Conservation (phyloP, 1,140 invertebrate genomes). For the Oppia nitens region DNA sequence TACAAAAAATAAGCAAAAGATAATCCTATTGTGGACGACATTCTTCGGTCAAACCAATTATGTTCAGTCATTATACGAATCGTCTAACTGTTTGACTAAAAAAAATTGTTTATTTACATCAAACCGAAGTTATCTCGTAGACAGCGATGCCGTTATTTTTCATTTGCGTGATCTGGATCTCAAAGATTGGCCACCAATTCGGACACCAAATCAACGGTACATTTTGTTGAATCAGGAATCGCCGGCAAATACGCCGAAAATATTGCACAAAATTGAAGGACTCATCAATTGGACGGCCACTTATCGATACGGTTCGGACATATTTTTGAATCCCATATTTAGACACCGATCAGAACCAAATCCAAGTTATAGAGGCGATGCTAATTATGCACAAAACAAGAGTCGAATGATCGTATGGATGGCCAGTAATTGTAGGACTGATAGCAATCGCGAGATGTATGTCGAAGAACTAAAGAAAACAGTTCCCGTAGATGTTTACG, state of each 20-base stretch:
- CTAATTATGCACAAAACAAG: constrained; percentile 20
- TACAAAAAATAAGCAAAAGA: not conserved
- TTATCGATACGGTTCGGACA: constrained; percentile 37
- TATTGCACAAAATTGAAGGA: constrained; percentile 13
- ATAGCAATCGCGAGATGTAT: constrained; percentile 22
- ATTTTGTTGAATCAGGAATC: not conserved
- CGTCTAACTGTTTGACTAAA: not conserved
- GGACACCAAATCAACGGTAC: not conserved
- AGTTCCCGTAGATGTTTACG: constrained; percentile 26
- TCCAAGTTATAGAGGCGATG: not conserved
- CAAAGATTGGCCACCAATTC: constrained; percentile 24
- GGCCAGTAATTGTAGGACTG: constrained; percentile 26
- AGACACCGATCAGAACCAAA: constrained; percentile 4
- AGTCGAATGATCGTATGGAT: constrained; percentile 31
- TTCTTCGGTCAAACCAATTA: constrained; percentile 16
- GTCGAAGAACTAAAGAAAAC: constrained; percentile 22
- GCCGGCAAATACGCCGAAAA: not conserved
- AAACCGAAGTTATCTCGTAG: constrained; percentile 7
- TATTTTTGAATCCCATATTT: constrained; percentile 24
- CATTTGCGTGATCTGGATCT: constrained; percentile 19
- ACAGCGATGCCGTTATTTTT: constrained; percentile 19
- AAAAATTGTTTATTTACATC: constrained; percentile 17
- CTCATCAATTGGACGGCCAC: constrained; percentile 44
- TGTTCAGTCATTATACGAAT: not conserved
- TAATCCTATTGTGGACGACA: constrained; percentile 17